Conservation (phyloP, 2,888 invertebrate species). For the Oscheius sp. region DNA sequence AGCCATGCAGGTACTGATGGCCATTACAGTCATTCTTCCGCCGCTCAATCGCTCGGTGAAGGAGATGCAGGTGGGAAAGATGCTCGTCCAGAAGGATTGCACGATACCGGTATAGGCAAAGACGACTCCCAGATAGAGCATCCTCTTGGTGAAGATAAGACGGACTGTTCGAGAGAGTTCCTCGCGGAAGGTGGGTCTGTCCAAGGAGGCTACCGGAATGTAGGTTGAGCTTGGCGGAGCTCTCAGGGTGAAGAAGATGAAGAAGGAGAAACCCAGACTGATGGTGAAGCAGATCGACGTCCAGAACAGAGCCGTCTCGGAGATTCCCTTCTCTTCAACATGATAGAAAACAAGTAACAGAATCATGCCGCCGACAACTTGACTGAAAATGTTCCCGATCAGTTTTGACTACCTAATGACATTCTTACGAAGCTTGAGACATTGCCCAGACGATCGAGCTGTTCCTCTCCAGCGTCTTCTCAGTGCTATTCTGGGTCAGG, state of each 20-base stretch:
- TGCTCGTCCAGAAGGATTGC: slow-evolving; percentile 62
- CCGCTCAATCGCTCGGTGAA: slow-evolving; percentile 23
- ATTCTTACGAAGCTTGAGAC: slow-evolving; percentile 43
- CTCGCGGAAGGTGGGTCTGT: background rate
- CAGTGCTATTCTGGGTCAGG: slow-evolving; percentile 55
- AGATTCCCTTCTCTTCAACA: slow-evolving; percentile 7
- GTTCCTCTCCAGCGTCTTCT: slow-evolving; percentile 53
- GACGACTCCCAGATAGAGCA: slow-evolving; percentile 57
- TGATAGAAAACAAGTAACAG: slow-evolving; percentile 87
- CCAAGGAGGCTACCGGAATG: background rate
- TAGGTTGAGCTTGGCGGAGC: background rate
- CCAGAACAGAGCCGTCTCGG: slow-evolving; percentile 70
- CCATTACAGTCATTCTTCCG: slow-evolving; percentile 20
- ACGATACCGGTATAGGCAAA: slow-evolving; percentile 60
- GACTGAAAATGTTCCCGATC: slow-evolving; percentile 78
- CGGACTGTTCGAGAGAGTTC: slow-evolving; percentile 41
- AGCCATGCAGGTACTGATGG: slow-evolving; percentile 25
- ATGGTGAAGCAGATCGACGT: slow-evolving; percentile 51
- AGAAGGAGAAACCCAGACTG: slow-evolving; percentile 5
- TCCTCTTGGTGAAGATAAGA: slow-evolving; percentile 56
- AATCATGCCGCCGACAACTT: slow-evolving; percentile 94
- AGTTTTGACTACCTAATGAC: background rate
- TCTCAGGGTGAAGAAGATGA: slow-evolving; percentile 7
- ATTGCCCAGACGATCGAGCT: slow-evolving; percentile 56
- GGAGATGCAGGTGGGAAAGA: slow-evolving; percentile 35